Evolutionary conservation across 2,888 invertebrate genomes (phyloP), one percentile per base, ranked within the genome.

Genomic region (Seira sanloemensis): DNA sequence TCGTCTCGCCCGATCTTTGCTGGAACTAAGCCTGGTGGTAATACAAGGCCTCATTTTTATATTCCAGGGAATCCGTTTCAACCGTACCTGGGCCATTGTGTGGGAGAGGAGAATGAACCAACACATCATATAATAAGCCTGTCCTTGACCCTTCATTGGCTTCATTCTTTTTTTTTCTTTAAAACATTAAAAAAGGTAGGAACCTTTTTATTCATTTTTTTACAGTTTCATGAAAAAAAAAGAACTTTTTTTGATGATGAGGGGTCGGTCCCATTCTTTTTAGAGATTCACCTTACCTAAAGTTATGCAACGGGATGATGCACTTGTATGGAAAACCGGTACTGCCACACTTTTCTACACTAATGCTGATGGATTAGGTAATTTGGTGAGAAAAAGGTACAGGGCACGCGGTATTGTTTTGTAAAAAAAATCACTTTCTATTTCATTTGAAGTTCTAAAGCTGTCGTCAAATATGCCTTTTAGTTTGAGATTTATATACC

Each of bases 71-170:
- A 37, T 4, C 37, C 4, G 4, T n/a, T n/a, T n/a, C n/a, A n/a
- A 37, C 37, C 37, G 37, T 4, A 37, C 5, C 4, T 37, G 5
- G 5, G 12, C 12, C 12, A 37, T 37, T 37, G 37, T 37, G 4
- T 7, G 37, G 37, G 4, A 37, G 12, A 12, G 37, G 12, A 37
- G 12, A 37, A 37, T 7, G 12, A 37, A 7, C 4, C 37, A 7
- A 37, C 12, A 19, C 71, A 71, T 27, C 24, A 18, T 18, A 19
- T 71, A 24, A 71, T 50, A 71, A 46, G 68, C 73, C 25, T 73
- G 68, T 67, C 77, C 77, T 77, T 77, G 77, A 68, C 77, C 77
- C 54, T 54, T 77, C 27, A 46, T 24, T 58, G 2, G n/a, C n/a
- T n/a, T 4, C 58, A 58, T 18, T 58, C 16, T 58, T n/a, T 58